phyloP scores from a whole-genome alignment of 2,113 vertebrate species.

The Neogobius melanostomus region DNA sequence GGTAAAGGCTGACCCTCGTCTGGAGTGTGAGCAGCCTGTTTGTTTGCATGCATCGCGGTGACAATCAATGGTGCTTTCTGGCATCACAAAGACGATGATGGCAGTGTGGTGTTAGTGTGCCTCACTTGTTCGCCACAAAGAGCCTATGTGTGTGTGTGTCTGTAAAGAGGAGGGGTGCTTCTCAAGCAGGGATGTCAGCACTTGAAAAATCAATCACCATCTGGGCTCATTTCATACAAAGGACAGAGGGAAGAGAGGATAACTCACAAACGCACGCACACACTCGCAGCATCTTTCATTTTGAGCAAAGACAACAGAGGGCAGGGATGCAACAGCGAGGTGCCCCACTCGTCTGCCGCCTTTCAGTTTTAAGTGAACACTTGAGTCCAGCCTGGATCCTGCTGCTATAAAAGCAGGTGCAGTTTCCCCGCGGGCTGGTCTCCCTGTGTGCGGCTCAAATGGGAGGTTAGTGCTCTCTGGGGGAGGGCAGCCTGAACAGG shows the following conservation, averaged over 20 bases:
- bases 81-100: slow-evolving; percentile 89
- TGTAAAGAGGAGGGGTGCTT: slow-evolving; percentile 80
- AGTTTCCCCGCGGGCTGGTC: slow-evolving; percentile 34
- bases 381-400: slow-evolving; percentile 51
- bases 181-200: slow-evolving; percentile 98
- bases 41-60: slow-evolving; percentile 77
- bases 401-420: slow-evolving; percentile 61
- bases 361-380: slow-evolving; percentile 61
- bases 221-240: slow-evolving; percentile 94
- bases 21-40: slow-evolving; percentile 44
- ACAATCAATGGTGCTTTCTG: slow-evolving; percentile 94
- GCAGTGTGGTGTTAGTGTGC: slow-evolving; percentile 95
- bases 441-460: slow-evolving; percentile 33
- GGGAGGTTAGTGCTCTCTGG: slow-evolving; percentile 30
- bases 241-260: slow-evolving; percentile 82
- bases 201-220: slow-evolving; percentile 99
- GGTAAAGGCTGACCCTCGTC: slow-evolving; percentile 39
- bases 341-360: slow-evolving; percentile 42
- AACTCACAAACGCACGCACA: slow-evolving; percentile 49
- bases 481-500: slow-evolving; percentile 20
- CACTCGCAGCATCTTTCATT: slow-evolving; percentile 59
- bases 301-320: slow-evolving; percentile 63
- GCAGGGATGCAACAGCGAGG: slow-evolving; percentile 46
- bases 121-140: slow-evolving; percentile 98
- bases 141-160: slow-evolving; percentile 16